Evolutionary conservation across 2,113 vertebrate genomes (phyloP).

Genomic region (Gavia stellata): DNA sequence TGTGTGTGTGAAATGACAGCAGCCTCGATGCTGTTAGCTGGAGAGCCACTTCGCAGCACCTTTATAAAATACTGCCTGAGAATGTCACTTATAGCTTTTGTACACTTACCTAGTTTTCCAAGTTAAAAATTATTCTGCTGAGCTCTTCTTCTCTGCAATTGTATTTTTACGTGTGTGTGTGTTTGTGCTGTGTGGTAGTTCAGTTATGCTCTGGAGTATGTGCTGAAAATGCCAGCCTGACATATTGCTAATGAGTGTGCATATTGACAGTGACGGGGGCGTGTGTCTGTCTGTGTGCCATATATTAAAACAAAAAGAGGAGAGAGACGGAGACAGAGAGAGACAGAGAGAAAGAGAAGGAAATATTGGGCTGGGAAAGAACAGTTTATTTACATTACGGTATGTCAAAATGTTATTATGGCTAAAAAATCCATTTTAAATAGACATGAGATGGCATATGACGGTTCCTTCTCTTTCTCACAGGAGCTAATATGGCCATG

Average conservation of each 20-base stretch:
- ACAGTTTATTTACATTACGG: conserved; percentile 64
- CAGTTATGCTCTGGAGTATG: conserved; percentile 60
- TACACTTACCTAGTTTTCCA: not conserved
- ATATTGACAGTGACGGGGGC: conserved; percentile 67
- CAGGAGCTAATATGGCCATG: not conserved
- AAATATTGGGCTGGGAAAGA: conserved; percentile 59
- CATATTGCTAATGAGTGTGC: conserved; percentile 71
- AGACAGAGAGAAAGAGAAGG: conserved; percentile 52
- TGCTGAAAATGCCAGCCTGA: conserved; percentile 68
- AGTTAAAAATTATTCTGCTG: not conserved
- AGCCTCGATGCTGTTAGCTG: not conserved
- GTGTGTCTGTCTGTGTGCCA: conserved; percentile 40
- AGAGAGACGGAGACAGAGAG: conserved; percentile 44
- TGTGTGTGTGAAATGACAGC: not conserved
- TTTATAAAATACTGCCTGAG: not conserved
- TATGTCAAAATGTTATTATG: conserved; percentile 60
- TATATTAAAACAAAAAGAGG: conserved; percentile 60
- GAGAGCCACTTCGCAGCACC: not conserved
- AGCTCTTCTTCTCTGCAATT: not conserved
- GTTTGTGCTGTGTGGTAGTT: conserved; percentile 17
- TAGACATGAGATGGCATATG: not conserved
- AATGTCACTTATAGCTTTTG: not conserved
- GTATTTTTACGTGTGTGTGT: conserved; percentile 15
- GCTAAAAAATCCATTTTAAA: conserved; percentile 50
- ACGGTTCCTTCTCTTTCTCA: conserved; percentile 1